These are phyloP conservation scores for Myotis lucifugus DNA, from an alignment of 2,113 vertebrate species.

Conservation along the genomic window DNA sequence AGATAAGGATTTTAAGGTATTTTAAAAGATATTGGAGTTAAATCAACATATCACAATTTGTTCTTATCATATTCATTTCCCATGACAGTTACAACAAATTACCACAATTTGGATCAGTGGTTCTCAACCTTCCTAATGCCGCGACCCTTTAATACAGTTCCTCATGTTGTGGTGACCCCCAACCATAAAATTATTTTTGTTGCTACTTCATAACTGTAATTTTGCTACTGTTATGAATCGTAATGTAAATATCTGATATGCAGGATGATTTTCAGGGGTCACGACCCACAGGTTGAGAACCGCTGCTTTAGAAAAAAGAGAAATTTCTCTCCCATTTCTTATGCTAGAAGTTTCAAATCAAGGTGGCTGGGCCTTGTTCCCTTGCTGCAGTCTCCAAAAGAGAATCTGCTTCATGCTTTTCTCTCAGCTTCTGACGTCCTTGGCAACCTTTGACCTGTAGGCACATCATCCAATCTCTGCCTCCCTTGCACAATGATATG, in stretches of 20 bases:
- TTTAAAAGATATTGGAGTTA: not conserved
- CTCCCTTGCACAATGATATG: rapidly evolving
- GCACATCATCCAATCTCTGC: rapidly evolving
- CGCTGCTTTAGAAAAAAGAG: not conserved
- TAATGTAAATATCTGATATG: too few species aligned
- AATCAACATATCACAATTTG: not conserved
- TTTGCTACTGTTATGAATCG: too few species aligned
- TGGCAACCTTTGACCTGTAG: not conserved
- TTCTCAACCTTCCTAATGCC: too few species aligned
- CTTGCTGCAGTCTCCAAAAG: not conserved
- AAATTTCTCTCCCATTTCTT: not conserved
- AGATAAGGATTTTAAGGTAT: not conserved
- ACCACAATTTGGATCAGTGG: not conserved
- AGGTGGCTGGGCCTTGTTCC: not conserved
- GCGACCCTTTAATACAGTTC: too few species aligned
- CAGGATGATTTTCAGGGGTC: too few species aligned
- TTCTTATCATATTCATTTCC: not conserved
- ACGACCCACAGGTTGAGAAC: too few species aligned
- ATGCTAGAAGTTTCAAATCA: not conserved
- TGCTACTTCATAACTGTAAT: too few species aligned
- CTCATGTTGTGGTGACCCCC: too few species aligned
- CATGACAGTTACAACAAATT: not conserved
- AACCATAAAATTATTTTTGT: too few species aligned
- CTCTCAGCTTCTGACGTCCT: not conserved
- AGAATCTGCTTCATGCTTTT: not conserved